Conservation (phyloP, 2,113 vertebrate genomes). For the Origma solitaria region DNA sequence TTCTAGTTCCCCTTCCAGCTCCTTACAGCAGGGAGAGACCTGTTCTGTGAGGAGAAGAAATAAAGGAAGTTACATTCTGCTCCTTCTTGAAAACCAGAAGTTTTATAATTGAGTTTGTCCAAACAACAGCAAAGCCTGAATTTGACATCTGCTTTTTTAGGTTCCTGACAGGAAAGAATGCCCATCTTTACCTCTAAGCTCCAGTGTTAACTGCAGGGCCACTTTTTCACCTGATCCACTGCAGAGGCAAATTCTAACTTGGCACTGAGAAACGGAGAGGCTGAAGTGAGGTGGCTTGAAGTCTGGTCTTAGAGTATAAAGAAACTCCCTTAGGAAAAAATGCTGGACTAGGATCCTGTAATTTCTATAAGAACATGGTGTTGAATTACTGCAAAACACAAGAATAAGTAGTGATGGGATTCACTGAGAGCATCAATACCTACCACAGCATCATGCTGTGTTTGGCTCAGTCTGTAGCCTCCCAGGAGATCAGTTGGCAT, state of each 20-base stretch:
- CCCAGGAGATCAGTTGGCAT: conserved; percentile 15
- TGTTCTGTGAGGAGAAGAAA: not conserved
- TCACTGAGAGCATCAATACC: not conserved
- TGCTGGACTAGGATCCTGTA: not conserved
- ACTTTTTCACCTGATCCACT: not conserved
- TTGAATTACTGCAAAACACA: conserved; percentile 6
- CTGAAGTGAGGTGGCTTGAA: not conserved
- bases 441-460: not conserved
- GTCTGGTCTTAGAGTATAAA: not conserved
- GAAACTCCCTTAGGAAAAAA: not conserved
- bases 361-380: not conserved
- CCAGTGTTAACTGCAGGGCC: not conserved
- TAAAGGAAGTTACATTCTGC: not conserved
- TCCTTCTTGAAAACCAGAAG: not conserved
- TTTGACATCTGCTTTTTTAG: not conserved
- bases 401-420: not conserved
- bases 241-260: not conserved
- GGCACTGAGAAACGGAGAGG: not conserved
- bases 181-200: not conserved
- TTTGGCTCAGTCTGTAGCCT: not conserved
- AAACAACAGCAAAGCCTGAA: not conserved
- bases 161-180: not conserved
- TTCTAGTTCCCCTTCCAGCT: not conserved
- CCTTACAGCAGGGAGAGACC: not conserved
- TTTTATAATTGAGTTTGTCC: not conserved